Conservation (phyloP, 2,113 vertebrate genomes). For the Nicator chloris region DNA sequence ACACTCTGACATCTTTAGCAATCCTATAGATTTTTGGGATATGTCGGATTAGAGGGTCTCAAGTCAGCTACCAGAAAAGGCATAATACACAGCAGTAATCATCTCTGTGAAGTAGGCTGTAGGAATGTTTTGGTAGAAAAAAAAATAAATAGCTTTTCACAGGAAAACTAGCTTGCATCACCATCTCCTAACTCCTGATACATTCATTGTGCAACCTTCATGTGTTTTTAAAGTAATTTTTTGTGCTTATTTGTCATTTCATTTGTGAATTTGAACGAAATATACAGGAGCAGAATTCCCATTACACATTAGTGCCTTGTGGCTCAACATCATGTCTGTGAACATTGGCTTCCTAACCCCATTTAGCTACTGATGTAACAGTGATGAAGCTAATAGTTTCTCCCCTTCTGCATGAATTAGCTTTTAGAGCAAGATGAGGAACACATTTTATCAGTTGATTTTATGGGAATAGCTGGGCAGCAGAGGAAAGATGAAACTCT, state of each 20-base stretch:
- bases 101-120: not conserved
- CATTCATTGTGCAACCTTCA: not conserved
- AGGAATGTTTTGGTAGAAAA: not conserved
- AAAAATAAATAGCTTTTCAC: not conserved
- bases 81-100: not conserved
- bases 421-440: not conserved
- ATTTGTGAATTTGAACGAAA: not conserved
- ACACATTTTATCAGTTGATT: not conserved
- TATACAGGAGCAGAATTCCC: not conserved
- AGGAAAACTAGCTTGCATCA: not conserved
- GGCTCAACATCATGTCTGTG: not conserved
- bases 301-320: not conserved
- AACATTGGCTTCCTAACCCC: not conserved
- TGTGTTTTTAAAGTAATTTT: not conserved
- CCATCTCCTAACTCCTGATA: not conserved
- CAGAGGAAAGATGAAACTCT: not conserved
- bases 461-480: not conserved
- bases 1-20: not conserved
- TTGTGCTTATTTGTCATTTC: not conserved
- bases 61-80: not conserved
- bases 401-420: not conserved
- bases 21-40: not conserved
- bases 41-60: not conserved
- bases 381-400: not conserved
- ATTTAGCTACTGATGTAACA: not conserved